Conservation (phyloP, 2,797 vertebrate species). For the Macrochelys suwanniensis region DNA sequence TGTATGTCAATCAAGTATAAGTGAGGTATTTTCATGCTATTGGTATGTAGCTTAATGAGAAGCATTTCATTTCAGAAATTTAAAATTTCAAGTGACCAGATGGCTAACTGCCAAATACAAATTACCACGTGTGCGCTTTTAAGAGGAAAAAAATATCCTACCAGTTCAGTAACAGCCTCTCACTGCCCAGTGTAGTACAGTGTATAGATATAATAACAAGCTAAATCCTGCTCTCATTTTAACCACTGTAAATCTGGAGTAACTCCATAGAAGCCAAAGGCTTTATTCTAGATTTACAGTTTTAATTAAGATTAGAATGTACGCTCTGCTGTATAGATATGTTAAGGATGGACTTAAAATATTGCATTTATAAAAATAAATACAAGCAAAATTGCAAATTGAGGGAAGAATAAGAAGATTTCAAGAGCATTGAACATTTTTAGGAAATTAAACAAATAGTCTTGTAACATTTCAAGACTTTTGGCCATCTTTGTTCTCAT, state of each 20-base stretch:
- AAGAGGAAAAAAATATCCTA: slow-evolving; percentile 31
- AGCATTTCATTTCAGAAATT: slow-evolving; percentile 64
- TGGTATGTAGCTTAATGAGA: slow-evolving; percentile 54
- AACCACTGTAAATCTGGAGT: slow-evolving; percentile 29
- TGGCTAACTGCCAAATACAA: slow-evolving; percentile 67
- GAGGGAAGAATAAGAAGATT: background rate
- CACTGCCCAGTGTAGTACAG: background rate
- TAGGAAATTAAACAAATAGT: background rate
- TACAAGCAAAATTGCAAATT: background rate
- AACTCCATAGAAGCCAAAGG: slow-evolving; percentile 38
- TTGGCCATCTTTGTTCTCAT: background rate
- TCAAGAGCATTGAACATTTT: background rate
- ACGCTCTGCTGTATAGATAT: background rate
- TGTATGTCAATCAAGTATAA: slow-evolving; percentile 56
- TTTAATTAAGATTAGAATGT: slow-evolving; percentile 42
- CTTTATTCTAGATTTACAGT: background rate
- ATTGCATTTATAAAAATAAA: slow-evolving; percentile 7
- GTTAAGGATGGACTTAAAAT: background rate
- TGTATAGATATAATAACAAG: background rate
- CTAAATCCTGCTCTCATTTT: slow-evolving; percentile 54
- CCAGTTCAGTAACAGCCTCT: background rate
- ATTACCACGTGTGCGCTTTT: slow-evolving; percentile 21
- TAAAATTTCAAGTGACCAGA: slow-evolving; percentile 76
- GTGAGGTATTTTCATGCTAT: slow-evolving; percentile 52
- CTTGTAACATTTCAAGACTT: background rate